Evolutionary conservation across 1,140 invertebrate species (phyloP), one percentile per base, ranked within the genome.

Genomic region (Drosophila kohkoa): DNA sequence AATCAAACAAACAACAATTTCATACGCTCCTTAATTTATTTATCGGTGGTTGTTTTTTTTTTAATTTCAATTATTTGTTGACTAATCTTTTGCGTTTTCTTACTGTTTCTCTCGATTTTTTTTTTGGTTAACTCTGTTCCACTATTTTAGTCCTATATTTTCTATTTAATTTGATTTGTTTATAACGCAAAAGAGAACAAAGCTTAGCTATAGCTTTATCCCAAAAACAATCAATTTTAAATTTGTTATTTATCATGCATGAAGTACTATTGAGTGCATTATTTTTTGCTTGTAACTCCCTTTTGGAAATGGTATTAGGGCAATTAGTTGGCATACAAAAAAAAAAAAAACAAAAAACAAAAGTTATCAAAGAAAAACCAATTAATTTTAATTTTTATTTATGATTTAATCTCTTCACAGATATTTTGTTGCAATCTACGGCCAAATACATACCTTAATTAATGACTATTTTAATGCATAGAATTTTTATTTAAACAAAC

Each of bases 381-480:
- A 90, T 86, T 73, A 77, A 90, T 87, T 90, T 87, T 77, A 82
- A 81, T 88, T 87, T 77, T 87, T 92, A 91, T 89, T 92, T 90
- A 90, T 86, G 79, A 91, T 92, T 92, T 90, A 89, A 90, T 92
- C 86, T 92, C 78, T 92, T 92, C 90, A 91, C 90, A 92, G 90
- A 92, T 92, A 91, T 91, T 91, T 88, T 91, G 83, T 92, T 92
- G 90, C 90, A 92, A 92, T 92, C 90, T 92, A 92, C 90, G 83
- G 90, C 90, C 90, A 91, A 92, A 91, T 89, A 92, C 81, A 88
- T 92, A 88, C 90, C 90, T 82, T 90, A 90, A 85, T 85, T 91
- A 90, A 82, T 81, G 67, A 79, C 70, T 77, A 80, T 71, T 45
- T 87, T 82, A 85, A 87, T 82, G 73, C 85, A 81, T 85, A 87